Conservation (phyloP, 2,113 vertebrate species). For the Mellivora capensis region DNA sequence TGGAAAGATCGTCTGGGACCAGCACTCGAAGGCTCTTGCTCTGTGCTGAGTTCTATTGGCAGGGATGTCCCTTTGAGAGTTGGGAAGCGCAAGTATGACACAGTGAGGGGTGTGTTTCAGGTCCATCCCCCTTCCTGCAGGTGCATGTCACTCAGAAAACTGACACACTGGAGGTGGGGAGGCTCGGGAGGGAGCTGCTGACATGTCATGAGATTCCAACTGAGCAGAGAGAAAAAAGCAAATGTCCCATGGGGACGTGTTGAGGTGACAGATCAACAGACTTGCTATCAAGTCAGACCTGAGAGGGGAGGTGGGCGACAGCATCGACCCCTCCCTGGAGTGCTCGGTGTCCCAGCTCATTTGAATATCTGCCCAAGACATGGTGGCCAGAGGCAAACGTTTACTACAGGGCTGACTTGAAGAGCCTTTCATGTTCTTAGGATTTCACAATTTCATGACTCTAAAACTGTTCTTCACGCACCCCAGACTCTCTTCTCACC, state of each 20-base stretch:
- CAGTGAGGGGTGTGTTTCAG: background rate
- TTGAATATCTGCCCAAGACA: background rate
- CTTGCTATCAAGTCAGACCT: background rate
- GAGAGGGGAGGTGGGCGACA: rapidly evolving
- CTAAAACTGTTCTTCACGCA: background rate
- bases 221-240: background rate
- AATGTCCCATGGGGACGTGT: rapidly evolving
- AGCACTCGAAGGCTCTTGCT: rapidly evolving
- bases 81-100: background rate
- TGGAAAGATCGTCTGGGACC: background rate
- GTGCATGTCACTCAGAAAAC: background rate
- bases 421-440: background rate
- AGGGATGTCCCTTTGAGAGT: background rate
- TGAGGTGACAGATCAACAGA: background rate
- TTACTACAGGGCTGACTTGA: background rate
- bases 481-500: background rate
- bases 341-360: rapidly evolving
- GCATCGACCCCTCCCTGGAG: rapidly evolving
- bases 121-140: background rate
- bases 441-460: background rate
- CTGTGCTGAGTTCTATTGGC: rapidly evolving
- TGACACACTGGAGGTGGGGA: background rate
- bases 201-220: background rate
- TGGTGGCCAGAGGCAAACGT: background rate
- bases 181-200: background rate